Evolutionary conservation across 2,888 invertebrate species (phyloP).

Genomic region (Caenorhabditis japonica): DNA sequence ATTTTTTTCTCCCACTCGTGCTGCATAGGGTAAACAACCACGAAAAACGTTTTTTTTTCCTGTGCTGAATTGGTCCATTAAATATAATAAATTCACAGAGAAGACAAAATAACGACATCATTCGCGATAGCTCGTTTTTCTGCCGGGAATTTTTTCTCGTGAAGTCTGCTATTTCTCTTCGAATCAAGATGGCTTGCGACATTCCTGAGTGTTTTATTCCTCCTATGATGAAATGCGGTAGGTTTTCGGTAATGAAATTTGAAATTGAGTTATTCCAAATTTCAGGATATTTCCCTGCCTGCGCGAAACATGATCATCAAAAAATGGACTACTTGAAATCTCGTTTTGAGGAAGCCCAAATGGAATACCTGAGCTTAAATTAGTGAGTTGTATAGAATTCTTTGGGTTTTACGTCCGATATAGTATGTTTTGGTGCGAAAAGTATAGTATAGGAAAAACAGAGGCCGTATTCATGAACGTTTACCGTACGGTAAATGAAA

Average conservation of each 20-base stretch:
- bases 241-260: not conserved
- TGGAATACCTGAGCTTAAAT: conserved; percentile 2
- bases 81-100: conserved; percentile 37
- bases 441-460: too few species aligned
- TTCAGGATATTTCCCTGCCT: conserved; percentile 29
- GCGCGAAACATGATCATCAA: not conserved
- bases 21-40: too few species aligned
- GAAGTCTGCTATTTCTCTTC: conserved; percentile 7
- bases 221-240: conserved; percentile 21
- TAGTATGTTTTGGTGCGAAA: too few species aligned
- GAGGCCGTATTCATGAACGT: too few species aligned
- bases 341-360: conserved; percentile 17
- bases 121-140: conserved; percentile 17
- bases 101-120: not conserved
- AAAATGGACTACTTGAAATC: conserved; percentile 3
- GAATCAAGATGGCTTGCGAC: not conserved
- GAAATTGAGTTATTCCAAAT: not conserved
- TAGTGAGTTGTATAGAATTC: conserved; percentile 23
- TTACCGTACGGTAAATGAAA: too few species aligned
- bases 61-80: not conserved
- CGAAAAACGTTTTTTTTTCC: too few species aligned
- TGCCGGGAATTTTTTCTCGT: conserved; percentile 13
- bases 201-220: conserved; percentile 19
- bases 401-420: too few species aligned
- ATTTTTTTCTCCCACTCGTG: too few species aligned